Evolutionary conservation across 1,140 invertebrate species (phyloP).

Genomic region (Drosophila micromelanica): DNA sequence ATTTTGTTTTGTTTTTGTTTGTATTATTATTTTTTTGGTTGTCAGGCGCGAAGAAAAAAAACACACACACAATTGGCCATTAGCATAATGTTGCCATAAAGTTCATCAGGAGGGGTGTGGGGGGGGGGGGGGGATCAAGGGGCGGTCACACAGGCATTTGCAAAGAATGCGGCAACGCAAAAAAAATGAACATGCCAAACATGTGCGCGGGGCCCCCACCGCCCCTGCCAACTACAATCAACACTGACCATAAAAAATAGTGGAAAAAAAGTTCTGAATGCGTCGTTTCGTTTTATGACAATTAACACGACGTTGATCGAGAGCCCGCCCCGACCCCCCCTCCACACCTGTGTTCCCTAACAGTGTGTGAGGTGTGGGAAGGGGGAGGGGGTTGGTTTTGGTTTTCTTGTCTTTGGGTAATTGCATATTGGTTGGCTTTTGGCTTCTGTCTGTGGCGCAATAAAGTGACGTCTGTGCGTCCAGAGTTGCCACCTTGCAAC

Average conservation of each 20-base stretch:
- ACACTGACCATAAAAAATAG: background rate
- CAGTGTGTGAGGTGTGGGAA: too few species aligned
- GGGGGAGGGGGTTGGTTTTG: too few species aligned
- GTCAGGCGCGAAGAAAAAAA: slow-evolving; percentile 10
- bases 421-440: background rate
- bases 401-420: slow-evolving; percentile 6
- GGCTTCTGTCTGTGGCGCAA: slow-evolving; percentile 30
- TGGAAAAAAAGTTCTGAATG: slow-evolving; percentile 42
- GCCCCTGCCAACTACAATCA: background rate
- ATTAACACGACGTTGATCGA: slow-evolving; percentile 59
- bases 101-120: slow-evolving; percentile 5
- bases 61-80: slow-evolving; percentile 67
- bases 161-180: slow-evolving; percentile 61
- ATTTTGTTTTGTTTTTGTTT: background rate
- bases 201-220: slow-evolving; percentile 9
- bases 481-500: slow-evolving; percentile 5
- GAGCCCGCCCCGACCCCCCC: too few species aligned
- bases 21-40: slow-evolving; percentile 8
- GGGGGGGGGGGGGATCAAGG: background rate
- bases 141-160: slow-evolving; percentile 17
- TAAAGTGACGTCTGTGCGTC: slow-evolving; percentile 37
- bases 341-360: too few species aligned
- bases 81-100: slow-evolving; percentile 81
- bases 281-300: slow-evolving; percentile 78
- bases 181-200: slow-evolving; percentile 56